Evolutionary conservation across 2,113 vertebrate genomes (phyloP), one percentile per base, ranked within the genome.

Genomic region (Coptodon rendalli): DNA sequence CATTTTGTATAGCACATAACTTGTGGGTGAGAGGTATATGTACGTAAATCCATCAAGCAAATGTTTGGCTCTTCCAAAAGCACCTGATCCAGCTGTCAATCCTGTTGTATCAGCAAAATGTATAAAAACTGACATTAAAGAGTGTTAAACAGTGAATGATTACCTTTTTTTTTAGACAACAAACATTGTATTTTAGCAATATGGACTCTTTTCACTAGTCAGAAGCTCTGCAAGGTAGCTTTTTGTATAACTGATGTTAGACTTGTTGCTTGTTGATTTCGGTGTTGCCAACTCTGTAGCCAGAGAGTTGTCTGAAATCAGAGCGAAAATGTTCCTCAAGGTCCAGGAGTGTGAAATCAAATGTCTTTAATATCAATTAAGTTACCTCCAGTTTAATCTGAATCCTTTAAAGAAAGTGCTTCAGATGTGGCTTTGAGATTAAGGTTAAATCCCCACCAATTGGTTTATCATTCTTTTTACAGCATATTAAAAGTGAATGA

Each of bases 231-330:
- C 83, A 89, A 79, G 81, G 29, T 52, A 45, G 17, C 14, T 4
- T 68, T 31, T 83, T 83, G 78, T 13, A 5, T 14, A 61, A 89
- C 87, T 86, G 84, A 89, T 85, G 53, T 82, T 88, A 73, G 84
- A 87, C 86, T 87, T 91, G 61, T 83, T 84, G 63, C 71, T 56
- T 1, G 17, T 29, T 85, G 82, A 91, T 73, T 80, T 17, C 19
- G 36, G 66, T 12, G 40, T 29, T 34, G 29, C 19, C 14, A 19
- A 85, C 31, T 80, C 56, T 81, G 9, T 83, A 52, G 68, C 57
- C 76, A 83, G 87, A 86, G 82, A 81, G 85, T 87, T 59, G 68
- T 86, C 80, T 87, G 86, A 86, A 86, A 36, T 91, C 59, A 52
- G 61, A 86, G 68, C 9, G 8, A 61, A 80, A 82, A 81, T 31